phyloP scores from a whole-genome alignment of 2,113 vertebrate species.

The Eretmochelys imbricata region DNA sequence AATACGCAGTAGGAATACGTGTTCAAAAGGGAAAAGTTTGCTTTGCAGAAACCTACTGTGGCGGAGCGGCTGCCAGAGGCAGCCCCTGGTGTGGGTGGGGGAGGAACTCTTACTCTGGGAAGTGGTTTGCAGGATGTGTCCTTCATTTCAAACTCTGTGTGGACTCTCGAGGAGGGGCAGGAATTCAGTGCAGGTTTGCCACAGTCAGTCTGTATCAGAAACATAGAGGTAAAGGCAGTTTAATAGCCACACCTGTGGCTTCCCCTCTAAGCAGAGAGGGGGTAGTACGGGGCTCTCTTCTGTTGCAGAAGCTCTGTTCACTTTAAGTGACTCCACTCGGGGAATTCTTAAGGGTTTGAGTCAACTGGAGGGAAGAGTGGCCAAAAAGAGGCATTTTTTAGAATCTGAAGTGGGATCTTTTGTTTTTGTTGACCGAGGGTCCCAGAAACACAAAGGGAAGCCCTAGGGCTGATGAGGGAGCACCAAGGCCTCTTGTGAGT shows the following conservation, averaged over 20 bases:
- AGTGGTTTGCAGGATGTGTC: not conserved
- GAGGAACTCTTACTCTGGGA: not conserved
- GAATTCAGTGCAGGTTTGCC: not conserved
- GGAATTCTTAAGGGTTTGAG: not conserved
- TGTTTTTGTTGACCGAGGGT: too few relatives aligned
- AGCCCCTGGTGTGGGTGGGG: not conserved
- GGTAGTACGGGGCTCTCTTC: not conserved
- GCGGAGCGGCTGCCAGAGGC: not conserved
- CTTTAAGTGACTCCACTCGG: accelerated
- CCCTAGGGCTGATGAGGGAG: too few relatives aligned
- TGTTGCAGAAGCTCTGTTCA: not conserved
- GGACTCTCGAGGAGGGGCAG: not conserved
- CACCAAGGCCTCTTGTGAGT: too few relatives aligned
- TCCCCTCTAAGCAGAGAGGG: not conserved
- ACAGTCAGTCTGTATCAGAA: not conserved
- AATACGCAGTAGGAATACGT: not conserved
- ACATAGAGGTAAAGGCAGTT: not conserved
- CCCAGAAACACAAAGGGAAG: too few relatives aligned
- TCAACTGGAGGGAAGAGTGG: not conserved
- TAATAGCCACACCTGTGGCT: not conserved
- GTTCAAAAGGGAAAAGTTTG: not conserved
- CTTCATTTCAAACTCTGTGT: not conserved
- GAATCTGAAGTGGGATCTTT: not conserved
- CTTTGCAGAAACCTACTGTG: not conserved
- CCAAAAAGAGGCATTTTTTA: not conserved